Evolutionary conservation across 2,888 invertebrate species (phyloP), one percentile per base, ranked within the genome.

Genomic region (Aphidius colemani): DNA sequence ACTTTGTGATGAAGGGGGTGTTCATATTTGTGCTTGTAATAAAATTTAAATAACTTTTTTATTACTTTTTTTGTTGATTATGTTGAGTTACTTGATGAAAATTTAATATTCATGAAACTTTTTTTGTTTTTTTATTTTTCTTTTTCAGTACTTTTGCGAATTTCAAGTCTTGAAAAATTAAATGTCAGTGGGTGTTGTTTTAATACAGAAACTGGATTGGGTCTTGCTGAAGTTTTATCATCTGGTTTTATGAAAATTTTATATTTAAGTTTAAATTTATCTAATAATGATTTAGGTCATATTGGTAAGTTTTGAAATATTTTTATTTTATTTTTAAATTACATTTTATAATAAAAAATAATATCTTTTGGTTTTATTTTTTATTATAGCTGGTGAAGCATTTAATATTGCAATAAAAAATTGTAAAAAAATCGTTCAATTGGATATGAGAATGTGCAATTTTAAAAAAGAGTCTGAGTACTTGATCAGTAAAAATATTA

Each of bases 1-100:
- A 7, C 82, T 90, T 79, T 84, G 85, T 3, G 82, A 87, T 50
- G 83, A 85, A 8, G 89, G 89, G 57, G 86, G 70, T n/a, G n/a
- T 18, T 50, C 73, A 79, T 48, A 58, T 80, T 41, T 76, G 74
- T 51, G 71, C 76, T 1, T 69, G 81, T 81, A 67, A 74, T 76
- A 72, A 18, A 18, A 18, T 7, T n/a, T 13, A 13, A 51, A 3
- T 2, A 51, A 51, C 10, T 53, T 43, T 8, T 48, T 48, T 48
- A 6, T n/a, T n/a, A 46, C 4, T 1, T 48, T 48, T 48, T 48
- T 48, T 1, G 46, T 1, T 6, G 46, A 7, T 5, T n/a, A 6
- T n/a, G 5, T 4, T 18, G 13, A 30, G 5, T 4, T 30, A 30
- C 30, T 30, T 30, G 5, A 30, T 30, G 30, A 30, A 30, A 30